Evolutionary conservation across 2,797 vertebrate genomes (phyloP).

Genomic region (Enoplosus armatus): DNA sequence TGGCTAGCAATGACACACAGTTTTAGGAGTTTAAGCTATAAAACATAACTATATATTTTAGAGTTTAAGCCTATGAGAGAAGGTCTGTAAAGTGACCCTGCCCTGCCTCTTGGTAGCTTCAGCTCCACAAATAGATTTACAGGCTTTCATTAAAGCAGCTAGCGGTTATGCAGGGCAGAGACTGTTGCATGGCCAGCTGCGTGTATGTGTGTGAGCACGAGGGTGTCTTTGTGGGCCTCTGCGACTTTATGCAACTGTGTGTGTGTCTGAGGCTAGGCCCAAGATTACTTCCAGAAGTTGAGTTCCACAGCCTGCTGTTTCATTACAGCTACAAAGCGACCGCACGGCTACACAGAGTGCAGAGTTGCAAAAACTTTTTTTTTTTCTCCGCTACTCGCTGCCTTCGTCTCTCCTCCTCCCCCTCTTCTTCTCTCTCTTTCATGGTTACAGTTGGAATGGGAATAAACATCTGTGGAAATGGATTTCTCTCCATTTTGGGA

Average conservation of each 20-base stretch:
- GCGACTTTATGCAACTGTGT: constrained; percentile 41
- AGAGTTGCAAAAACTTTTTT: constrained; percentile 72
- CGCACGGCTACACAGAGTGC: constrained; percentile 76
- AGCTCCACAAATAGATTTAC: constrained; percentile 80
- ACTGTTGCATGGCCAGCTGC: constrained; percentile 61
- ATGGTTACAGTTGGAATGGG: constrained; percentile 67
- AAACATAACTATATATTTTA: constrained; percentile 73
- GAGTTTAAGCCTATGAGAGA: constrained; percentile 58
- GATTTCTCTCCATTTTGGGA: constrained; percentile 54
- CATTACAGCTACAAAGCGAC: constrained; percentile 81
- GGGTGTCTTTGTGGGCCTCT: constrained; percentile 40
- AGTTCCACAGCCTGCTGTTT: constrained; percentile 75
- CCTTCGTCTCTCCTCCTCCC: constrained; percentile 32
- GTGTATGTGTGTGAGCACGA: constrained; percentile 31
- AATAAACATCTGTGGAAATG: constrained; percentile 70
- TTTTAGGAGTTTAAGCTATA: constrained; percentile 66
- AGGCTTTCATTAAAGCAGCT: constrained; percentile 82
- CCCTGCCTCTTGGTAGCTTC: constrained; percentile 70
- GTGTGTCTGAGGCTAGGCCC: constrained; percentile 50
- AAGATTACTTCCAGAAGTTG: constrained; percentile 82
- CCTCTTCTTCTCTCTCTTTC: constrained; percentile 46
- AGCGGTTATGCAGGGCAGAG: constrained; percentile 69
- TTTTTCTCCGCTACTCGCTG: neutral
- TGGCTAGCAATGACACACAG: constrained; percentile 51
- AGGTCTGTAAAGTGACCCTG: constrained; percentile 71